Evolutionary conservation across 2,797 vertebrate genomes (phyloP), one percentile per base, ranked within the genome.

Genomic region (Alauda arvensis): DNA sequence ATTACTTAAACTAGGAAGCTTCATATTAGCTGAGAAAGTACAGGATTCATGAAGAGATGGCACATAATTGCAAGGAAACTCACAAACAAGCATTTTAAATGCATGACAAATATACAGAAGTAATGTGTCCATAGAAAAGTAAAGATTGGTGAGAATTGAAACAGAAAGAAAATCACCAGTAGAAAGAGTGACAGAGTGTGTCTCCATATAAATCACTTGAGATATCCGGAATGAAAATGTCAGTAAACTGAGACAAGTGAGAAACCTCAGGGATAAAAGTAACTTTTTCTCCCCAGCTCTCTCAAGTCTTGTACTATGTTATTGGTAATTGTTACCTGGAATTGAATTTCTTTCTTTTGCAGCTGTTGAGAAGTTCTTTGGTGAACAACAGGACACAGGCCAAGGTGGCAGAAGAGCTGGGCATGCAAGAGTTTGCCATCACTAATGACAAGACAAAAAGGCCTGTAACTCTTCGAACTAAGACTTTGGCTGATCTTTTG

Each of bases 351-450:
- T 72, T 96, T 89, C 71, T 82, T 1, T 82, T 91, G 9, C 89
- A 99, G 99, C 95, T 99, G 17, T 95, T 99, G 67, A 98, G 99
- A 68, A 99, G 99, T 91, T 99, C 99, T 16, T 94, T 99, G 97
- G 99, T 99, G 80, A 99, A 99, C 96, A 99, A 99, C 96, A 98
- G 99, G 80, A 99, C 99, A 0, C 99, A 99, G 91, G 99, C 99
- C 89, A 99, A 99, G 88, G 99, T 99, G 71, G 99, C 99, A 1
- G 99, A 99, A 96, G 99, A 99, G 94, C 94, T 99, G 94, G 99
- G 99, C 67, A 99, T 99, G 99, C 99, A 99, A 93, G 99, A 99
- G 46, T 99, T 98, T 29, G 99, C 99, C 94, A 99, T 99, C 94
- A 99, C 99, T 84, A 99, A 99, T 4, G 99, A 99, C 96, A 99